phyloP scores from a whole-genome alignment of 2,888 invertebrate genomes.

The Harpagoxenus sublaevis region DNA sequence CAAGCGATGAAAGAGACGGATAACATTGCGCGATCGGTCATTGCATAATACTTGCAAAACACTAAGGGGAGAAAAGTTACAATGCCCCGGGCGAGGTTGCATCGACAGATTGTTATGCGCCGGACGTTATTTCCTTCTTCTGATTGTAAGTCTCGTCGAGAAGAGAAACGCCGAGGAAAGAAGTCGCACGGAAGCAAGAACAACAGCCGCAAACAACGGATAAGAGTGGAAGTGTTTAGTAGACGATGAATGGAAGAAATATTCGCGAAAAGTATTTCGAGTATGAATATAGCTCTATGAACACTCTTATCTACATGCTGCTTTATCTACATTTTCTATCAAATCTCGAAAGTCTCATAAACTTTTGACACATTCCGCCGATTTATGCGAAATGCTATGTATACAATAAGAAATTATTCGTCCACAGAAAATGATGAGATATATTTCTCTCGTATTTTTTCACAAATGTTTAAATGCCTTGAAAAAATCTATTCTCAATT shows the following conservation, averaged over 20 bases:
- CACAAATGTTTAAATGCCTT: neutral
- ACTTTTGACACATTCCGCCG: neutral
- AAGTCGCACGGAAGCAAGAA: slow-evolving; percentile 31
- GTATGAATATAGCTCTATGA: slow-evolving; percentile 23
- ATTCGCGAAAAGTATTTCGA: slow-evolving; percentile 28
- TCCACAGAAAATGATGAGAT: neutral
- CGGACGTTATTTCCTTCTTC: slow-evolving; percentile 50
- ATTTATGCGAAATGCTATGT: neutral
- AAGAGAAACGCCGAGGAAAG: slow-evolving; percentile 57
- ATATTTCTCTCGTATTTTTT: neutral
- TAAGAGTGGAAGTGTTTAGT: slow-evolving; percentile 39
- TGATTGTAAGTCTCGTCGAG: slow-evolving; percentile 44
- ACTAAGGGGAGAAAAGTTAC: slow-evolving; percentile 44
- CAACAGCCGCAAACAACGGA: slow-evolving; percentile 24
- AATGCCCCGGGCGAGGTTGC: slow-evolving; percentile 41
- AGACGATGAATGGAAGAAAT: slow-evolving; percentile 12
- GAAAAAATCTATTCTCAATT: neutral
- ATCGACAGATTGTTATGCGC: slow-evolving; percentile 50
- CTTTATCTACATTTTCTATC: slow-evolving; percentile 13
- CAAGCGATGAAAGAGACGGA: neutral
- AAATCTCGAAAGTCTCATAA: neutral
- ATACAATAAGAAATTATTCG: neutral
- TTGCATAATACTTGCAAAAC: slow-evolving; percentile 35
- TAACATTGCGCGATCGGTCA: slow-evolving; percentile 21
- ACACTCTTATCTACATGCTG: neutral